Conservation (phyloP, 2,113 vertebrate species). For the Baryphthengus martii region DNA sequence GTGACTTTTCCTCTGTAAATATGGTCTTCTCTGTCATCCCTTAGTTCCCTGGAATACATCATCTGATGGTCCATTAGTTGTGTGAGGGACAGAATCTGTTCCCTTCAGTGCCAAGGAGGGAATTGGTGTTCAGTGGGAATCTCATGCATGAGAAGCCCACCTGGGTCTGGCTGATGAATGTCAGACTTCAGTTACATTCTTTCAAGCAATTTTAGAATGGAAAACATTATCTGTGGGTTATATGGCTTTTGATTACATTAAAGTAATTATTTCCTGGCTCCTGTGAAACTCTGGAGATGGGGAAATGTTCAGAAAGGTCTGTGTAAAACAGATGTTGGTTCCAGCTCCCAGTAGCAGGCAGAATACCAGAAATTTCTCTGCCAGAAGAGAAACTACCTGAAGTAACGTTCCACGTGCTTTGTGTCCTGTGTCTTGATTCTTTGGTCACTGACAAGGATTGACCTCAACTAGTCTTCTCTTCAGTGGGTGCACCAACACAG, state of each 20-base stretch:
- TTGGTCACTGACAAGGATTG: neutral
- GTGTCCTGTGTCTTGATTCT: neutral
- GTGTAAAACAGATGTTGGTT: neutral
- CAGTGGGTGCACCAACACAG: neutral
- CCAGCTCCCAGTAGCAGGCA: neutral
- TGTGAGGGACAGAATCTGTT: neutral
- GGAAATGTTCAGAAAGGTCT: neutral
- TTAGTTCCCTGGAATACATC: neutral
- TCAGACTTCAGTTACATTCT: neutral
- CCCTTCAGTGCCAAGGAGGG: neutral
- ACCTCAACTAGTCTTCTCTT: neutral
- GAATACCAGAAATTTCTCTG: neutral
- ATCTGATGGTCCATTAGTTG: neutral
- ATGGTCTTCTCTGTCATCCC: neutral
- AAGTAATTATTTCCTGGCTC: neutral
- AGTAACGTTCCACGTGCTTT: neutral
- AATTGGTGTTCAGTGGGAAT: neutral
- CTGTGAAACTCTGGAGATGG: neutral
- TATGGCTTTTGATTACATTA: neutral
- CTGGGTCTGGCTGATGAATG: neutral
- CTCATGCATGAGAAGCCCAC: neutral
- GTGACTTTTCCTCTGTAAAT: neutral
- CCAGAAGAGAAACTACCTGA: neutral
- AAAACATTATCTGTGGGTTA: neutral
- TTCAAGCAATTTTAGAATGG: neutral